These are phyloP conservation scores for Uloborus diversus DNA, from an alignment of 1,140 invertebrate species.

Conservation along the genomic window DNA sequence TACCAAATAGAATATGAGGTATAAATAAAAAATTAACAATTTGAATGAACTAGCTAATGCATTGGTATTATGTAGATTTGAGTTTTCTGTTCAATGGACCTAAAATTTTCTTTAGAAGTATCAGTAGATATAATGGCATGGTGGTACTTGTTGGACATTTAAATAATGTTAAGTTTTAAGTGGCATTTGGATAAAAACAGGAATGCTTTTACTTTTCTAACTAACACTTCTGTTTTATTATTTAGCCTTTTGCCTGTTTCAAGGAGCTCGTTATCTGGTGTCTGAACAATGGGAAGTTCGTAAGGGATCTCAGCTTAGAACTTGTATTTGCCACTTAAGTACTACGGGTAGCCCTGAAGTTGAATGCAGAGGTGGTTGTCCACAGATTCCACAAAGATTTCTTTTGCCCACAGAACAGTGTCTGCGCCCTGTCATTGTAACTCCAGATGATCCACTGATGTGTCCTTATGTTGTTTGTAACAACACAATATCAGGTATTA, in stretches of 20 bases:
- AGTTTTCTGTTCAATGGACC: too few relatives aligned
- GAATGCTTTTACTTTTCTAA: too few relatives aligned
- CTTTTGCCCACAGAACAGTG: conserved; percentile 58
- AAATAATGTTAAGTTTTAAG: too few relatives aligned
- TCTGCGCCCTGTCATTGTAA: conserved; percentile 56
- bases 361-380: conserved; percentile 59
- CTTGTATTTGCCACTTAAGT: conserved; percentile 29
- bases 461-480: conserved; percentile 62
- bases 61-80: too few relatives aligned
- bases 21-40: too few relatives aligned
- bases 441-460: conserved; percentile 59
- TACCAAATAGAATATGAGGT: too few relatives aligned
- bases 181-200: too few relatives aligned
- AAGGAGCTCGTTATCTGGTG: conserved; percentile 54
- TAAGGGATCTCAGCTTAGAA: conserved; percentile 15
- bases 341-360: conserved; percentile 31
- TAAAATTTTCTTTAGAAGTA: too few relatives aligned
- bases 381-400: conserved; percentile 57
- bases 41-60: too few relatives aligned
- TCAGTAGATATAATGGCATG: too few relatives aligned
- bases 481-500: conserved; percentile 59
- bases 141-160: too few relatives aligned
- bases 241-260: conserved; percentile 55
- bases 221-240: too few relatives aligned
- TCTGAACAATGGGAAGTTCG: conserved; percentile 60